Evolutionary conservation across 2,888 invertebrate species (phyloP).

Genomic region (Stenotaenia linearis): DNA sequence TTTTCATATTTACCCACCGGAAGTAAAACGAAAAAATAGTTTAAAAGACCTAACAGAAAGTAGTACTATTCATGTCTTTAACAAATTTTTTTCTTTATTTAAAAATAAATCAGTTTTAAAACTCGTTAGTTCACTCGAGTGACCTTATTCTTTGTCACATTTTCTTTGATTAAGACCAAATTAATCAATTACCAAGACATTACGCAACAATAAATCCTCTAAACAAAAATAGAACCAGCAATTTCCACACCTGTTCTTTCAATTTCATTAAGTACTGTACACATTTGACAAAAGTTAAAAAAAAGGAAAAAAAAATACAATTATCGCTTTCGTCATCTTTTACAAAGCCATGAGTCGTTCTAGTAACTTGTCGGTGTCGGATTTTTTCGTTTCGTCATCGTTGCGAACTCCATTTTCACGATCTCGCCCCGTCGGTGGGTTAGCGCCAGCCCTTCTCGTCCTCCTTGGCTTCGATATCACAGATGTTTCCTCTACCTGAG

Average conservation of each 20-base stretch:
- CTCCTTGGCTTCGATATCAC: background rate
- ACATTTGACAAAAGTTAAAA: background rate
- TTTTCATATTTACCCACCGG: no score
- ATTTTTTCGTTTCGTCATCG: background rate
- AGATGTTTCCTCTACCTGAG: background rate
- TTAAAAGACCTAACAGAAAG: no score
- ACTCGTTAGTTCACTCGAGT: background rate
- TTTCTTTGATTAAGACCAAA: background rate
- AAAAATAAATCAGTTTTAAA: background rate
- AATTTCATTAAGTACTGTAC: background rate
- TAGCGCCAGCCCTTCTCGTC: background rate
- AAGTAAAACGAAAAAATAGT: no score
- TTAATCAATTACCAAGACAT: background rate
- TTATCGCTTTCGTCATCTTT: background rate
- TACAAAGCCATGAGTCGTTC: slow-evolving; percentile 27
- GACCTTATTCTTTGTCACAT: background rate
- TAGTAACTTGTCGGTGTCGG: background rate
- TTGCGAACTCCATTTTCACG: background rate
- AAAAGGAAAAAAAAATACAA: background rate
- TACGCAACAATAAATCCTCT: background rate
- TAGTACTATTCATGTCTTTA: no score
- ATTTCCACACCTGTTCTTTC: background rate
- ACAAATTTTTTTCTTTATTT: background rate
- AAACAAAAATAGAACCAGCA: background rate
- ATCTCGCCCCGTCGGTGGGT: background rate